Conservation (phyloP, 1,140 invertebrate genomes). For the Parapsyche elsis region DNA sequence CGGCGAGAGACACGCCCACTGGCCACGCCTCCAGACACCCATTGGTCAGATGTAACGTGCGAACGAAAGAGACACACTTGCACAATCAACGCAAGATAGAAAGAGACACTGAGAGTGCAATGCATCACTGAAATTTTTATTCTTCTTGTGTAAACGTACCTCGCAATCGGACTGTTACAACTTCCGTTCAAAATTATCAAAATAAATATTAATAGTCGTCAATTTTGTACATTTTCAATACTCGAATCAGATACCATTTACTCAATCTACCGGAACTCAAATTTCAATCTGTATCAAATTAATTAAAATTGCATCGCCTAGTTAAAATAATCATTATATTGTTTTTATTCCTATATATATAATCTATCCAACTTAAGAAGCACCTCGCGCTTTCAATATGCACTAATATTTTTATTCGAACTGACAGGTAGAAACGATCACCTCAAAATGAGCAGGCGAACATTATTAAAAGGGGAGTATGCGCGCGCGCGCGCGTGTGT, state of each 20-base stretch:
- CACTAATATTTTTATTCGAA: constrained; percentile 46
- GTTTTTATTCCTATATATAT: too few relatives aligned
- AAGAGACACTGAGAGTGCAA: background rate
- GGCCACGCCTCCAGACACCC: constrained; percentile 30
- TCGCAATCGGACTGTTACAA: constrained; percentile 13
- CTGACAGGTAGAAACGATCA: constrained; percentile 45
- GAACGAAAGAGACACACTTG: background rate
- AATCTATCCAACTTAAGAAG: too few relatives aligned
- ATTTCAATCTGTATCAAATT: too few relatives aligned
- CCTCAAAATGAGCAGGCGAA: background rate
- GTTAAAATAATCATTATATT: too few relatives aligned
- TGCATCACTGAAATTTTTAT: constrained; percentile 37
- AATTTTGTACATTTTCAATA: too few relatives aligned
- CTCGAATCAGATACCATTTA: too few relatives aligned
- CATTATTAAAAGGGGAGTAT: too few relatives aligned
- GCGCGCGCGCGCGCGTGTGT: too few relatives aligned
- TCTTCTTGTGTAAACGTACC: background rate
- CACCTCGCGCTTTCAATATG: constrained; percentile 19
- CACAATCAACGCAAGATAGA: background rate
- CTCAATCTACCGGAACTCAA: too few relatives aligned
- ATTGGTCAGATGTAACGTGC: constrained; percentile 14
- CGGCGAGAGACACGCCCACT: constrained; percentile 7
- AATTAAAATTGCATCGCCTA: too few relatives aligned
- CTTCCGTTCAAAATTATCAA: too few relatives aligned
- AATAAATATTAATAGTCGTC: too few relatives aligned